phyloP scores from a whole-genome alignment of 2,888 invertebrate species.

The Apoda limacodes region DNA sequence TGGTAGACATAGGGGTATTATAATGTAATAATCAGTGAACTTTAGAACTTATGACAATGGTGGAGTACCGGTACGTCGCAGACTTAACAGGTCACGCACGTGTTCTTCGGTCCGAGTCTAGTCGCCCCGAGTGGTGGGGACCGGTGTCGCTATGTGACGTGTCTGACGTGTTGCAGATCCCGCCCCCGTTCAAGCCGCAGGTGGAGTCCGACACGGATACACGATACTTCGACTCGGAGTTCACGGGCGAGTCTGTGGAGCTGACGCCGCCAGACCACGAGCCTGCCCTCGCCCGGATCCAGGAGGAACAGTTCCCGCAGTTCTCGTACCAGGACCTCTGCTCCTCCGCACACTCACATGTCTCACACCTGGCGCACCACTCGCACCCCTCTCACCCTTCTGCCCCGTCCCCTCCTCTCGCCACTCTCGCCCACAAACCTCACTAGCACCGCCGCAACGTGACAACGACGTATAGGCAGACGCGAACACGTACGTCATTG shows the following conservation, averaged over 20 bases:
- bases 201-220: slow-evolving; percentile 98
- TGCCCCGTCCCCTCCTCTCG: too few species aligned
- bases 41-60: too few species aligned
- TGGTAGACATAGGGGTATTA: too few species aligned
- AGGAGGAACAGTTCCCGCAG: slow-evolving; percentile 82
- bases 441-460: slow-evolving; percentile 1
- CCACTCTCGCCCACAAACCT: slow-evolving; percentile 4
- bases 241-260: slow-evolving; percentile 97
- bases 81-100: neutral
- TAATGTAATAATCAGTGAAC: too few species aligned
- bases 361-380: slow-evolving; percentile 59
- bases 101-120: neutral
- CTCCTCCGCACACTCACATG: slow-evolving; percentile 68
- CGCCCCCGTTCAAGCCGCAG: slow-evolving; percentile 93
- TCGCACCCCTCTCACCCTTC: slow-evolving; percentile 35
- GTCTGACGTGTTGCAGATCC: slow-evolving; percentile 68
- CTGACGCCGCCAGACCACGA: slow-evolving; percentile 91
- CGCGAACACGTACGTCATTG: too few species aligned
- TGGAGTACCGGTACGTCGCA: too few species aligned
- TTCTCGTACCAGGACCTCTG: slow-evolving; percentile 78
- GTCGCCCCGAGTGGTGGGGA: neutral
- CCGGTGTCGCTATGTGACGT: neutral
- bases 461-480: too few species aligned
- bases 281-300: slow-evolving; percentile 70
- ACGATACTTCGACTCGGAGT: slow-evolving; percentile 96